Evolutionary conservation across 2,797 vertebrate genomes (phyloP).

Genomic region (Pantherophis vulpinus): DNA sequence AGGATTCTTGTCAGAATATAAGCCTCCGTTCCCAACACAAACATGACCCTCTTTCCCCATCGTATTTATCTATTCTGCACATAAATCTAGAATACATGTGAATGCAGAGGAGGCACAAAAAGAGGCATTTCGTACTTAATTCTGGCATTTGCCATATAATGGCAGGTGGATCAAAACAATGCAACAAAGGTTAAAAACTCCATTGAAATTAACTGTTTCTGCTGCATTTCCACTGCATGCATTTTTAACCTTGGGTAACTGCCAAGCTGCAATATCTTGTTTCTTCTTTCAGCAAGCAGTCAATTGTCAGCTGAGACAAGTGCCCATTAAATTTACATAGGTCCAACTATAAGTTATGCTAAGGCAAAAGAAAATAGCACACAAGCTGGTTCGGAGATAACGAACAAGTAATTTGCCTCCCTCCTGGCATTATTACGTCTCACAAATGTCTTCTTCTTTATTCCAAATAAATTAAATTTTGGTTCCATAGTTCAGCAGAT

Average conservation of each 20-base stretch:
- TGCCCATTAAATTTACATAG: constrained; percentile 63
- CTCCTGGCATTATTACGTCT: background rate
- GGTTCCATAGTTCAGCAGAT: background rate
- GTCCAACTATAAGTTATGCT: constrained; percentile 38
- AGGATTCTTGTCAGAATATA: background rate
- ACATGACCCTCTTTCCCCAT: background rate
- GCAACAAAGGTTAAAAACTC: background rate
- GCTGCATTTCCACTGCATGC: background rate
- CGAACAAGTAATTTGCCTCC: background rate
- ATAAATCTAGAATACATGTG: background rate
- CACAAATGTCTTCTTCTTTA: background rate
- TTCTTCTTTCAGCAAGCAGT: constrained; percentile 44
- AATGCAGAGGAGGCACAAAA: background rate
- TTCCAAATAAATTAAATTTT: background rate
- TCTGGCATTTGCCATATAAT: background rate
- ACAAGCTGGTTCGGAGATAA: constrained; percentile 6
- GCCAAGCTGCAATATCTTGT: constrained; percentile 37
- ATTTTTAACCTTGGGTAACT: constrained; percentile 31
- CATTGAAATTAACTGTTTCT: constrained; percentile 1
- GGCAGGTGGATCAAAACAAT: background rate
- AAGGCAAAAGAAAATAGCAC: constrained; percentile 25
- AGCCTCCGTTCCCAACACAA: background rate
- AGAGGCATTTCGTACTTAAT: background rate
- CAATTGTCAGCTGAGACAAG: constrained; percentile 52
- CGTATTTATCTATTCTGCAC: background rate